Evolutionary conservation across 1,140 invertebrate genomes (phyloP), one percentile per base, ranked within the genome.

Genomic region (Rhagoletis zephyria): DNA sequence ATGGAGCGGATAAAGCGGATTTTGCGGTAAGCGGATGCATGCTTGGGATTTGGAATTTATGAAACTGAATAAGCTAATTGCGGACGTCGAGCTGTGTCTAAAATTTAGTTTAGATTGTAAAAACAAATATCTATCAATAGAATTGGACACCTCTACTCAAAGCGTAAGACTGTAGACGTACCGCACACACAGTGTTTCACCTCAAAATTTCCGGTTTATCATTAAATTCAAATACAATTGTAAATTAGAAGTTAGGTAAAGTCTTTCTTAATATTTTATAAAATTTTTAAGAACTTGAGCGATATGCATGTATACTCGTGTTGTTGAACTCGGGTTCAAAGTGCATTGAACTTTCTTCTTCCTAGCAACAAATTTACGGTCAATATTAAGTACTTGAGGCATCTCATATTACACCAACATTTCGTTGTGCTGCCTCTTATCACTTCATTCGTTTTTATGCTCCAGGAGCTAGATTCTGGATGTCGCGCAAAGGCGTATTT

Each of bases 281-380:
- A 30, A 30, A 30, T 30, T 30, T 30, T 30, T 30, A 30, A 30
- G 30, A 30, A 30, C 30, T 30, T 30, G 30, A 30, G 30, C 30
- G 30, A 67, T 67, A 67, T 40, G 64, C 40, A 1, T 40, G 30
- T 67, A 67, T 40, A 67, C 40, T n/a, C 40, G 30, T 10, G 10
- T 67, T 30, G 64, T 1, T 5, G 19, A 67, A 48, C 16, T 81
- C 74, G 19, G 40, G 74, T 51, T 81, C 74, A 56, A 81, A 81
- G 74, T 81, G 48, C 74, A 81, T 81, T 81, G 51, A 59, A 81
- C 74, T 14, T 74, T 48, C 1, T 45, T 74, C 42, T 5, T 74
- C 16, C 12, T 12, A 74, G 14, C 14, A 4, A 10, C 14, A 74
- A 42, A 48, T 48, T 74, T n/a, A 48, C 42, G 42, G 42, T 48